A percentile compares a stretch with the other conserved stretches of the same genome.
Conservation (phyloP, 2,113 vertebrate species). For the Chionomys nivalis region DNA sequence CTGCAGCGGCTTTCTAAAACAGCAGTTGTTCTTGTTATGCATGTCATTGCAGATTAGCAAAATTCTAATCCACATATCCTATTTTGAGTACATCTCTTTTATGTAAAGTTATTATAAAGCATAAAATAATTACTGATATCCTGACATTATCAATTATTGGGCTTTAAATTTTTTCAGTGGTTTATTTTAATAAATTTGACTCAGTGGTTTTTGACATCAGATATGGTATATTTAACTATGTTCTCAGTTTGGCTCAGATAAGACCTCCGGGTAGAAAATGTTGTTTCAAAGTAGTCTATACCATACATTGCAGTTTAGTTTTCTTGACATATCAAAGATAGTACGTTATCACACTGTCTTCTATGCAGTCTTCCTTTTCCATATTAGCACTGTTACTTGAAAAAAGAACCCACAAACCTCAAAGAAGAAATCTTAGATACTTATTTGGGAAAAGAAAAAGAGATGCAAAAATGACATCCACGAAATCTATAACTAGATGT, state of each 20-base stretch:
- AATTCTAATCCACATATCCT: not conserved
- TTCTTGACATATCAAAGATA: not conserved
- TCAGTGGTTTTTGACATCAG: not conserved
- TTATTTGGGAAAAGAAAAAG: not conserved
- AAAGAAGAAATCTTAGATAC: not conserved
- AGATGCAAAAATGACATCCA: not conserved
- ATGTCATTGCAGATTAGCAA: not conserved
- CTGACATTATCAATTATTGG: not conserved
- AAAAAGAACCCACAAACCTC: not conserved
- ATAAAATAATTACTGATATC: not conserved
- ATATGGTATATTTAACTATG: not conserved
- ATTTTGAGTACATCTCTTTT: not conserved
- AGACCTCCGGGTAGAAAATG: not conserved
- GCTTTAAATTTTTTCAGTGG: not conserved
- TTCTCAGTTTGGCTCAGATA: not conserved
- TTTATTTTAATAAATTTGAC: not conserved
- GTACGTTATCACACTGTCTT: not conserved
- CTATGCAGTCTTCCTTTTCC: not conserved
- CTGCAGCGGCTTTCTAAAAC: not conserved
- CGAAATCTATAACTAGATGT: not conserved
- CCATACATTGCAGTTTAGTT: not conserved
- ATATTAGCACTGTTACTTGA: not conserved
- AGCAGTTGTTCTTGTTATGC: not conserved
- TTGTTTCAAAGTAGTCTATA: not conserved
- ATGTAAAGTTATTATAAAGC: not conserved